A percentile compares a stretch with the other conserved stretches of the same genome.
These are phyloP conservation scores for Aphaenogaster ashmeadi DNA, from an alignment of 1,140 invertebrate species.

Conservation along the genomic window DNA sequence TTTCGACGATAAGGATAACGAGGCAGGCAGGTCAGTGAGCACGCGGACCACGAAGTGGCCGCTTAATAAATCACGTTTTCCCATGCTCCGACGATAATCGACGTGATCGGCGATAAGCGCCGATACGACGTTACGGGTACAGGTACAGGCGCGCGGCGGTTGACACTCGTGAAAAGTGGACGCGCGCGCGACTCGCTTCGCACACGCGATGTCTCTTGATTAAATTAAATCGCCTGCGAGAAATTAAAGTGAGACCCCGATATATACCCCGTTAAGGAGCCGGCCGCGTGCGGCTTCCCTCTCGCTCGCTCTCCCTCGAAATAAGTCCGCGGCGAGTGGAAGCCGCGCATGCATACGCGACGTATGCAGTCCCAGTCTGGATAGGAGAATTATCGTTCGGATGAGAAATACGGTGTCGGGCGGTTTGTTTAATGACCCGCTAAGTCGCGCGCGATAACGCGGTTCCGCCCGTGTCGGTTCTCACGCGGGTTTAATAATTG, in stretches of 20 bases:
- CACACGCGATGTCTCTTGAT: constrained; percentile 46
- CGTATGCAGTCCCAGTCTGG: constrained; percentile 12
- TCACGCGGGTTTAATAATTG: constrained; percentile 53
- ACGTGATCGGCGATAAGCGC: constrained; percentile 70
- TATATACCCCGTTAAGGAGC: neutral
- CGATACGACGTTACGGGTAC: constrained; percentile 46
- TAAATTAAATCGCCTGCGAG: constrained; percentile 55
- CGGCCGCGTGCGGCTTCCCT: neutral
- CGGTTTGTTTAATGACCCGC: constrained; percentile 50
- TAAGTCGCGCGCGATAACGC: constrained; percentile 48
- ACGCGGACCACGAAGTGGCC: constrained; percentile 66
- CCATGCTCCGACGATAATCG: constrained; percentile 70
- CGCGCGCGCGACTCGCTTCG: constrained; percentile 10
- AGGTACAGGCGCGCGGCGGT: constrained; percentile 48
- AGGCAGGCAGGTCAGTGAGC: constrained; percentile 77
- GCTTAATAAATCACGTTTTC: constrained; percentile 78
- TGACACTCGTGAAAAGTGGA: constrained; percentile 41
- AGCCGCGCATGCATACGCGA: neutral
- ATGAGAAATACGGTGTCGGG: constrained; percentile 47
- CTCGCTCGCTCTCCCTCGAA: neutral
- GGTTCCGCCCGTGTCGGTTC: constrained; percentile 26
- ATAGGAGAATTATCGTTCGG: constrained; percentile 31
- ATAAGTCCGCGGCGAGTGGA: constrained; percentile 2
- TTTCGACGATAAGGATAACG: constrained; percentile 77
- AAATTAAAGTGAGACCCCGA: constrained; percentile 30